phyloP scores from a whole-genome alignment of 2,888 invertebrate genomes.

The Nephrotoma flavescens region DNA sequence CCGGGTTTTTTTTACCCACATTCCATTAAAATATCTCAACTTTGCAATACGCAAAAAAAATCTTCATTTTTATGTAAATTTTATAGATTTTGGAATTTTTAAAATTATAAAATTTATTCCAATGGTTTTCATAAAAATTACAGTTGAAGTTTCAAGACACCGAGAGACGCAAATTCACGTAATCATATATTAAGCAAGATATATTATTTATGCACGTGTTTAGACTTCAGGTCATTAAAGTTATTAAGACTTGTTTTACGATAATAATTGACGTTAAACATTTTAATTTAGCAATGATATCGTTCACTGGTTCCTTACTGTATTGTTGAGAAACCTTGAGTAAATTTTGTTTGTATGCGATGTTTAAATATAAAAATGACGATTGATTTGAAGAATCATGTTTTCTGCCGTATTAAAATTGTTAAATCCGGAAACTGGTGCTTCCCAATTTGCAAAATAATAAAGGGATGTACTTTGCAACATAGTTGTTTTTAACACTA shows the following conservation, averaged over 20 bases:
- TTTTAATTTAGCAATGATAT: background rate
- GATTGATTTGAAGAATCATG: background rate
- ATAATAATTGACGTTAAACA: background rate
- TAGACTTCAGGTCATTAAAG: too few species aligned
- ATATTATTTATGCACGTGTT: too few species aligned
- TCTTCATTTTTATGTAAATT: background rate
- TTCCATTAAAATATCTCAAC: background rate
- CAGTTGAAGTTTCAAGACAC: background rate
- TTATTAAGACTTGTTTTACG: too few species aligned
- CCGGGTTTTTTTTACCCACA: background rate
- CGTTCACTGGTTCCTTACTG: background rate
- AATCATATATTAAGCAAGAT: background rate
- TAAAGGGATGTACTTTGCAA: background rate
- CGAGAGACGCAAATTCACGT: background rate
- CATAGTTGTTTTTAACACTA: background rate
- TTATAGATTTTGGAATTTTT: background rate
- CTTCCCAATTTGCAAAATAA: too few species aligned
- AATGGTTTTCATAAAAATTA: background rate
- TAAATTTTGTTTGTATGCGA: background rate
- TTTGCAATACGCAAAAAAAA: background rate
- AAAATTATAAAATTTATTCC: background rate
- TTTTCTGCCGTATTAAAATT: background rate
- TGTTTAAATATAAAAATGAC: background rate
- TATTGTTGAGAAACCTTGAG: background rate
- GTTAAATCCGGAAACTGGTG: background rate